Evolutionary conservation across 2,888 invertebrate genomes (phyloP).

Genomic region (Melanophora roralis): DNA sequence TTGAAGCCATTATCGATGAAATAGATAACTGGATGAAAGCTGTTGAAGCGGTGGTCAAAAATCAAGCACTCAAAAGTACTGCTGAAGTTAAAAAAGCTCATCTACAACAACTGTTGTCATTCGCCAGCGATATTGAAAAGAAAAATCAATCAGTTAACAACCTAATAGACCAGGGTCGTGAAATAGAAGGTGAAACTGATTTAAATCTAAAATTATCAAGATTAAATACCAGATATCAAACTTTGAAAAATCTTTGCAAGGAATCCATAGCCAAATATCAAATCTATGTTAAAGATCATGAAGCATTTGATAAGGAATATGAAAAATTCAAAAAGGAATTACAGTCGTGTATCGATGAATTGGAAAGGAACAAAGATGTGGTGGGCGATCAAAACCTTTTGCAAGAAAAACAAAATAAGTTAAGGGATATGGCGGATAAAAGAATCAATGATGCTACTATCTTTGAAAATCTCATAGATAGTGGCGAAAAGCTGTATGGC

Average conservation of each 20-base stretch:
- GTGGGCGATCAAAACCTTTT: slow-evolving; percentile 90
- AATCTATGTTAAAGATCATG: slow-evolving; percentile 90
- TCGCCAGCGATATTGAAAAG: slow-evolving; percentile 84
- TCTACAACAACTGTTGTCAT: slow-evolving; percentile 84
- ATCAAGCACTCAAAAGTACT: slow-evolving; percentile 91
- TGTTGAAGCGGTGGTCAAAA: slow-evolving; percentile 90
- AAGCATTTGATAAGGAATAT: slow-evolving; percentile 86
- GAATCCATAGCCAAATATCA: slow-evolving; percentile 91
- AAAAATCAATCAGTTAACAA: slow-evolving; percentile 84
- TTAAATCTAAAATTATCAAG: slow-evolving; percentile 86
- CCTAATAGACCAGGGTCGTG: slow-evolving; percentile 83
- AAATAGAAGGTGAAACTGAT: slow-evolving; percentile 86
- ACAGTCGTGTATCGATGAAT: slow-evolving; percentile 83
- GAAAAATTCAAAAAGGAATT: slow-evolving; percentile 87
- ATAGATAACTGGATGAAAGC: slow-evolving; percentile 91
- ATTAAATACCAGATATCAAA: slow-evolving; percentile 88
- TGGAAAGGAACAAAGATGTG: slow-evolving; percentile 86
- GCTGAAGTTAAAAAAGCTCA: slow-evolving; percentile 89
- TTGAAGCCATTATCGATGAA: slow-evolving; percentile 86
- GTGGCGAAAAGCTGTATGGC: slow-evolving; percentile 93
- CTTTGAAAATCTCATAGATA: slow-evolving; percentile 90
- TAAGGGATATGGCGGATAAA: slow-evolving; percentile 87
- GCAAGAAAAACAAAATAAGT: slow-evolving; percentile 88
- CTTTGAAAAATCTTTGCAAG: slow-evolving; percentile 87
- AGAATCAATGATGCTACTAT: slow-evolving; percentile 87